Evolutionary conservation across 2,888 invertebrate genomes (phyloP).

Genomic region (Plebejus argus): DNA sequence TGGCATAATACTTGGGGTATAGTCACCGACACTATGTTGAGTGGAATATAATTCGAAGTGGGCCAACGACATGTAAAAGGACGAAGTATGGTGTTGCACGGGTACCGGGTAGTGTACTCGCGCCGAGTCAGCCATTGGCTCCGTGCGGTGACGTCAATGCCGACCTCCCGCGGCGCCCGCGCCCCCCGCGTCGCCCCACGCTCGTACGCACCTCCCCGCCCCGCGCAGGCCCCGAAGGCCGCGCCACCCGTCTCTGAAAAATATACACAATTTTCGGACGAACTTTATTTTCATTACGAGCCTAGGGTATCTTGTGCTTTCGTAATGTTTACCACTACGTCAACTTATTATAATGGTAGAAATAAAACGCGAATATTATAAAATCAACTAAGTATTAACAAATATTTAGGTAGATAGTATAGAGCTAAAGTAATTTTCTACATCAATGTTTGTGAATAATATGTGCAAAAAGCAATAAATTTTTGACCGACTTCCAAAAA

Average conservation of each 20-base stretch:
- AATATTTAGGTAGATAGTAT: not conserved
- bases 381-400: not conserved
- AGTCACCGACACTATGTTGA: not conserved
- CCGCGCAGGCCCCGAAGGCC: conserved; percentile 61
- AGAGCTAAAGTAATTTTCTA: not conserved
- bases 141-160: conserved; percentile 74
- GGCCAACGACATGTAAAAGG: not conserved
- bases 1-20: not conserved
- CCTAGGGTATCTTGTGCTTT: conserved; percentile 5
- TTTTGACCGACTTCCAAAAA: too few species aligned
- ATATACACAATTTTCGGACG: conserved; percentile 73
- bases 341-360: not conserved
- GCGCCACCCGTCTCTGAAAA: conserved; percentile 67
- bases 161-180: conserved; percentile 64
- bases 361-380: not conserved
- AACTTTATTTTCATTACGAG: conserved; percentile 44
- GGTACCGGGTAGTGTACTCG: conserved; percentile 62
- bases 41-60: not conserved
- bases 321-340: not conserved
- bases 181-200: conserved; percentile 49
- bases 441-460: not conserved
- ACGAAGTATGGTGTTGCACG: conserved; percentile 43
- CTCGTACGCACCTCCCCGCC: conserved; percentile 47
- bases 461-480: too few species aligned
- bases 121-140: conserved; percentile 64